Conservation (phyloP, 2,113 vertebrate genomes). For the Cololabis saira region DNA sequence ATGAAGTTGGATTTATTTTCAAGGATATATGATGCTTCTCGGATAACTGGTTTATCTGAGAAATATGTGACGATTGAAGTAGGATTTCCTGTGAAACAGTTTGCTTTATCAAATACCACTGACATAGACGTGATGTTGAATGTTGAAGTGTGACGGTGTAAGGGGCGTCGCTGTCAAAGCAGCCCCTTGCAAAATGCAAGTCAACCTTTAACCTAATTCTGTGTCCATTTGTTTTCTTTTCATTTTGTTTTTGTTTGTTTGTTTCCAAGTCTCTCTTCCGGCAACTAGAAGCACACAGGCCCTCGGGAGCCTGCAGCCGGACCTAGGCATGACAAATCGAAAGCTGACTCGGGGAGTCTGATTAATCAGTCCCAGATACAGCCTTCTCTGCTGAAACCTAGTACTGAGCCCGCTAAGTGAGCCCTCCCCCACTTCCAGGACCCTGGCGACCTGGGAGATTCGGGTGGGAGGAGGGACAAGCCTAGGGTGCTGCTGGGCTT, state of each 20-base stretch:
- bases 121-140: slow-evolving; percentile 37
- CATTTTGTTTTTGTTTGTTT: slow-evolving; percentile 75
- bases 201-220: slow-evolving; percentile 78
- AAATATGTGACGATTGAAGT: too few relatives aligned
- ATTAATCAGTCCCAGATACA: slow-evolving; percentile 74
- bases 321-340: slow-evolving; percentile 82
- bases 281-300: slow-evolving; percentile 80
- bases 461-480: slow-evolving; percentile 57
- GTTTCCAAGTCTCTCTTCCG: slow-evolving; percentile 81
- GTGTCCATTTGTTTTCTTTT: slow-evolving; percentile 80
- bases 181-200: slow-evolving; percentile 54
- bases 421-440: slow-evolving; percentile 77
- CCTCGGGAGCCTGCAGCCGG: slow-evolving; percentile 79
- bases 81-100: too few relatives aligned
- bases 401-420: slow-evolving; percentile 66
- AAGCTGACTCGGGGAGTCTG: slow-evolving; percentile 78
- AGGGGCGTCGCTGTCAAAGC: slow-evolving; percentile 45
- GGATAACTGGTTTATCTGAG: slow-evolving; percentile 12
- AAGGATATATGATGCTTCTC: slow-evolving; percentile 19
- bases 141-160: slow-evolving; percentile 41
- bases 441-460: slow-evolving; percentile 78
- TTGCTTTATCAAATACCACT: too few relatives aligned
- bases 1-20: neutral
- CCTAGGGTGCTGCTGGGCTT: slow-evolving; percentile 71
- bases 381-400: slow-evolving; percentile 40